phyloP scores from a whole-genome alignment of 23 tunicate genomes.

The Aplidium turbinatum region DNA sequence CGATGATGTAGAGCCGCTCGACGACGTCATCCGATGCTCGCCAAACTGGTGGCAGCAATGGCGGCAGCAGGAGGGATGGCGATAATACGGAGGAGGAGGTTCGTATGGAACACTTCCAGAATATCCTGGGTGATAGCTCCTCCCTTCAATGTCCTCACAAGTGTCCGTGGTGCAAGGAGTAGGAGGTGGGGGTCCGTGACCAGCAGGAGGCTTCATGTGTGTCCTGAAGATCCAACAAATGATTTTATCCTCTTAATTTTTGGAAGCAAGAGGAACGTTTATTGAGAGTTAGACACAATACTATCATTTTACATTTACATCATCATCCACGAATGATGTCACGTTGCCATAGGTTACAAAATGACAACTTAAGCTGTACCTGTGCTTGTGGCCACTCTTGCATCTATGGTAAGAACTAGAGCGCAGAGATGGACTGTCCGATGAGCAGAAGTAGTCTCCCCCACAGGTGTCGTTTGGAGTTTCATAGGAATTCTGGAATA shows the following conservation, averaged over 20 bases:
- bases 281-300: too few relatives aligned
- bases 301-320: too few relatives aligned
- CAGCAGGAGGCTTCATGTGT: not conserved
- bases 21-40: slow-evolving; percentile 26
- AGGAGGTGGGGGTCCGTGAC: slow-evolving; percentile 59
- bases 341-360: too few relatives aligned
- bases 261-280: too few relatives aligned
- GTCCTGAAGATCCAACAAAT: not conserved
- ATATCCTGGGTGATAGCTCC: slow-evolving; percentile 4
- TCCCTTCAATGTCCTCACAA: slow-evolving; percentile 50
- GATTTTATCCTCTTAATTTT: too few relatives aligned
- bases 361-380: too few relatives aligned
- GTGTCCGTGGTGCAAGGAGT: slow-evolving; percentile 87
- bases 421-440: slow-evolving; percentile 7
- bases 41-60: slow-evolving; percentile 40
- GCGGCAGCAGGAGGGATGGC: slow-evolving; percentile 42
- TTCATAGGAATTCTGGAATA: too few relatives aligned
- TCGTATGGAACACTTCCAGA: slow-evolving; percentile 43
- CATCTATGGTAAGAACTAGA: not conserved
- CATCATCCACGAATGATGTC: too few relatives aligned
- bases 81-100: slow-evolving; percentile 74
- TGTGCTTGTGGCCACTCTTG: slow-evolving; percentile 20
- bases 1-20: slow-evolving; percentile 44
- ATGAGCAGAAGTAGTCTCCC: slow-evolving; percentile 5
- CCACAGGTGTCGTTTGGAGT: not conserved